Evolutionary conservation across 2,888 invertebrate species (phyloP), one percentile per base, ranked within the genome.

Genomic region (Lithosia quadra): DNA sequence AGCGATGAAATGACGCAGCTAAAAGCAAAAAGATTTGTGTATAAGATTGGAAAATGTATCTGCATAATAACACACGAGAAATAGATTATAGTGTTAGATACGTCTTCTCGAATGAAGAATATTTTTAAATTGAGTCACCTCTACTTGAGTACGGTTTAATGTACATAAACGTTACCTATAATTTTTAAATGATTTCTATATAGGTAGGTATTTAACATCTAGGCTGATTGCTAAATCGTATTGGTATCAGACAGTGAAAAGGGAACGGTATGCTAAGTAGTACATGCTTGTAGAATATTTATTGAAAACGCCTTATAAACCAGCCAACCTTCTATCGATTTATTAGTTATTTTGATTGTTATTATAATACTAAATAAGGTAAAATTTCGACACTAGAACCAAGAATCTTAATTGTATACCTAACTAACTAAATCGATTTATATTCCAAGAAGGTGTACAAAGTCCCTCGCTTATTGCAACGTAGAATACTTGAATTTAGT

Each of bases 391-490:
- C 13, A 63, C 4, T 21, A 11, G n/a, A 49, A 18, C 49, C 28
- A 28, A 13, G 49, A n/a, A 61, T n/a, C 28, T 1, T 9, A 62
- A n/a, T n/a, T 62, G 28, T 49, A 24, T 56, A 22, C 0, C 15
- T 4, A 22, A 36, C 4, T 62, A 33, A 24, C 18, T 43, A 11
- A 22, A 22, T 8, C 8, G 7, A 49, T 49, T 62, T 21, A 33
- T 21, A 53, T 62, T 53, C 62, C 13, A 62, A 49, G 7, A 33
- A 49, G 49, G n/a, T 49, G 13, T n/a, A 33, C 49, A 62, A 62
- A 62, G 28, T 18, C 28, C n/a, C 28, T 2, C 1, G 49, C 28
- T 43, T 49, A 49, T 62, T 28, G 49, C 28, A 49, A 62, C 22
- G 22, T 18, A 39, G 11, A n/a, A 10, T 58, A 22, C 7, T 62